Percentiles rank a stretch among this genome's conserved stretches.
These are phyloP conservation scores for Artemia sp. DNA, from an alignment of 2,888 invertebrate genomes.

Conservation along the genomic window DNA sequence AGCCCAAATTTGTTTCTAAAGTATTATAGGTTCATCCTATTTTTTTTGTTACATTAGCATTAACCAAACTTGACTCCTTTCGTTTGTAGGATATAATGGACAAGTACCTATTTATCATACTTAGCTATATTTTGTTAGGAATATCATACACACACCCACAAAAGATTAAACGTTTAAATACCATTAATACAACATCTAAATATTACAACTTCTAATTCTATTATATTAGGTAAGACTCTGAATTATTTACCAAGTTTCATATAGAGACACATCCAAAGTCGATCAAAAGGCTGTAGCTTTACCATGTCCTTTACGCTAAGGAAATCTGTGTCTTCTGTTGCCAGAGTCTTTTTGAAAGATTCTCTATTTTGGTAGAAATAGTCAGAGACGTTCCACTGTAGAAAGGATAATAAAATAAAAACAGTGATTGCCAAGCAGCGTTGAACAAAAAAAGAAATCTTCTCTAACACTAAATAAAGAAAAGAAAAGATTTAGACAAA, in stretches of 20 bases:
- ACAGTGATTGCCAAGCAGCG: neutral
- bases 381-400: conserved; percentile 95
- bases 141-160: too few relatives aligned
- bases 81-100: too few relatives aligned
- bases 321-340: conserved; percentile 41
- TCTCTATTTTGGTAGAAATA: conserved; percentile 89
- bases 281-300: conserved; percentile 50
- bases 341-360: conserved; percentile 54
- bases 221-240: conserved; percentile 8
- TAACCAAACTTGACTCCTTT: too few relatives aligned
- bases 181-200: neutral
- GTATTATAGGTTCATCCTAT: too few relatives aligned
- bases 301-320: neutral
- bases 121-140: too few relatives aligned
- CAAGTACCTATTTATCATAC: too few relatives aligned
- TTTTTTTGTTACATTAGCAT: too few relatives aligned
- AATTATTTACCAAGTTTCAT: conserved; percentile 48
- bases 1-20: too few relatives aligned
- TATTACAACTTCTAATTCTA: conserved; percentile 15
- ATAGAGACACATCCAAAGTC: conserved; percentile 89
- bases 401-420: conserved; percentile 26
- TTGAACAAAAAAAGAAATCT: neutral
- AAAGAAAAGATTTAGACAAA: too few relatives aligned
- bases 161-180: too few relatives aligned
- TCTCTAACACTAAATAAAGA: too few relatives aligned